Percentiles rank a stretch among this genome's conserved stretches.
Conservation (phyloP, 2,113 vertebrate genomes). For the Cyanoderma ruficeps region DNA sequence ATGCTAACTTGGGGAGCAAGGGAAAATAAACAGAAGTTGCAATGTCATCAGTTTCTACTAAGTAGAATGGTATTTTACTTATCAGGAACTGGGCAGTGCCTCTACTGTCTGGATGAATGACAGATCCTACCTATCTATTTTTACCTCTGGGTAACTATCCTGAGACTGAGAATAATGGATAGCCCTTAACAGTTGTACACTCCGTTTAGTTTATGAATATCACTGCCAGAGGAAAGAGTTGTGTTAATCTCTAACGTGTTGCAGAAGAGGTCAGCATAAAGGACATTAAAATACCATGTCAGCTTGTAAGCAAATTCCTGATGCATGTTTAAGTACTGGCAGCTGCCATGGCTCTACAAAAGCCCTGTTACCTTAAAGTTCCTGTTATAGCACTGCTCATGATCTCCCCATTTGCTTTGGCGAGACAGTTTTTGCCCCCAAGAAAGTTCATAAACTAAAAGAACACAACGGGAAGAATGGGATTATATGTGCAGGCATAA, state of each 20-base stretch:
- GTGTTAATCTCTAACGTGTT: not conserved
- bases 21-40: not conserved
- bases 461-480: not conserved
- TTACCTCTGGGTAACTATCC: conserved; percentile 9
- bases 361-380: not conserved
- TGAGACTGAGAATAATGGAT: not conserved
- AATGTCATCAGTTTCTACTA: not conserved
- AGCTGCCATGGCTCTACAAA: not conserved
- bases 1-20: not conserved
- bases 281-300: conserved; percentile 9
- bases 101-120: conserved; percentile 23
- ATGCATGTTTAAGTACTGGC: not conserved
- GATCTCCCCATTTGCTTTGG: not conserved
- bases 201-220: not conserved
- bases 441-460: not conserved
- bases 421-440: not conserved
- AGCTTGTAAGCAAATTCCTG: conserved; percentile 22
- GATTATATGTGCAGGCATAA: not conserved
- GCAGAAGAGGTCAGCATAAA: conserved; percentile 8
- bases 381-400: not conserved
- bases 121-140: conserved; percentile 9
- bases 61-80: not conserved
- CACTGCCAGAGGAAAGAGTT: not conserved
- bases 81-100: not conserved
- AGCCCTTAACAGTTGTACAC: not conserved